These are phyloP conservation scores for Troglohyphantes excavatus DNA, from an alignment of 2,888 invertebrate species.

Conservation along the genomic window DNA sequence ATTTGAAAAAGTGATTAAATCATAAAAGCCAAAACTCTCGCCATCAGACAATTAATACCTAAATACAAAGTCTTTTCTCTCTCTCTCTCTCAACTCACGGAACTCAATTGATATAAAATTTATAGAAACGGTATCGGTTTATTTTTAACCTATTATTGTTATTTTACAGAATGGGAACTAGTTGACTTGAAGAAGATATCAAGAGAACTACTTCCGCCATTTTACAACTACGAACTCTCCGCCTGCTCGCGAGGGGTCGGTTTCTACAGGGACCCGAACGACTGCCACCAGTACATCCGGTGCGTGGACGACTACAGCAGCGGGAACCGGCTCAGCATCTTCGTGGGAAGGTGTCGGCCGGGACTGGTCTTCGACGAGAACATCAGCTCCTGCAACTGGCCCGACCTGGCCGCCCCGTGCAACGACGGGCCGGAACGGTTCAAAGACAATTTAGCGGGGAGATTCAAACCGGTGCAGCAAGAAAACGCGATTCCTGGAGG, in stretches of 20 bases:
- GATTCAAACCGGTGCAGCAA: slow-evolving; percentile 1
- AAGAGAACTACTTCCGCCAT: slow-evolving; percentile 6
- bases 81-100: not conserved
- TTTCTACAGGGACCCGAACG: slow-evolving; percentile 63
- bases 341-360: slow-evolving; percentile 50
- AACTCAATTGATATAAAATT: not conserved
- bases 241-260: slow-evolving; percentile 45
- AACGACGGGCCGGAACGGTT: slow-evolving; percentile 1
- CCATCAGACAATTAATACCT: too few relatives aligned
- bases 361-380: slow-evolving; percentile 75
- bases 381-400: slow-evolving; percentile 75
- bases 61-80: too few relatives aligned
- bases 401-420: slow-evolving; percentile 70
- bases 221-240: slow-evolving; percentile 28
- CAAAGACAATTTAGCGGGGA: not conserved
- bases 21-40: too few relatives aligned
- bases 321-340: slow-evolving; percentile 21
- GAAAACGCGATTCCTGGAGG: slow-evolving; percentile 23
- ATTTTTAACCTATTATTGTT: too few relatives aligned
- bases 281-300: slow-evolving; percentile 66
- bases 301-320: slow-evolving; percentile 57
- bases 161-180: slow-evolving; percentile 62
- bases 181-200: slow-evolving; percentile 19
- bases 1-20: too few relatives aligned
- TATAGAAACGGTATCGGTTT: not conserved